phyloP scores from a whole-genome alignment of 2,888 invertebrate genomes.

The Odontocerum albicorne region DNA sequence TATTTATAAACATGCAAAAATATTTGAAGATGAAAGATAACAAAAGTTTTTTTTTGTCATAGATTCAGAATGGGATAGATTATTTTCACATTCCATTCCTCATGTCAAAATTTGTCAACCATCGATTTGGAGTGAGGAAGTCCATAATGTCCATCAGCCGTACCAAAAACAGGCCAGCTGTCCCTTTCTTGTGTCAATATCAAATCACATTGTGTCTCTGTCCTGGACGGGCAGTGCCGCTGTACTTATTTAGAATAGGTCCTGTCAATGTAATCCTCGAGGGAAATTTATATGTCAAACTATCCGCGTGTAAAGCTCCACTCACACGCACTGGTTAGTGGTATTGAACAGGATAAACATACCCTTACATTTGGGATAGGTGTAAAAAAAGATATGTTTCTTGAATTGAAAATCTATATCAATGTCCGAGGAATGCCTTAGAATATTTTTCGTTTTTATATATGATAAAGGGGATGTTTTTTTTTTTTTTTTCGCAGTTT shows the following conservation, averaged over 20 bases:
- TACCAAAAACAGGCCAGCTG: conserved; percentile 14
- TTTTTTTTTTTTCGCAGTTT: too few relatives aligned
- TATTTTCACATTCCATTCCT: conserved; percentile 21
- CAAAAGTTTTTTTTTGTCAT: too few relatives aligned
- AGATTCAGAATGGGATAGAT: too few relatives aligned
- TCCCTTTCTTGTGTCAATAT: conserved; percentile 4
- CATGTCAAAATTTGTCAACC: conserved; percentile 23
- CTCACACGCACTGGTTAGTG: not conserved
- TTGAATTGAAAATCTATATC: too few relatives aligned
- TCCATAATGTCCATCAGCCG: conserved; percentile 30
- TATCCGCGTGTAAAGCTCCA: conserved; percentile 27
- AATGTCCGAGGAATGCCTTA: too few relatives aligned
- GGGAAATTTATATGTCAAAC: conserved; percentile 36
- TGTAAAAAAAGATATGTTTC: too few relatives aligned
- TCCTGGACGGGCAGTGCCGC: conserved; percentile 10
- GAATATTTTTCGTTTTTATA: too few relatives aligned
- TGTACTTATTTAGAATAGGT: conserved; percentile 35
- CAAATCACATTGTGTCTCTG: conserved; percentile 12
- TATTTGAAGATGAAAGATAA: too few relatives aligned
- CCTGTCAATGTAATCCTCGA: conserved; percentile 31
- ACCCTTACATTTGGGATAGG: not conserved
- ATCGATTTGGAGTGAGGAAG: conserved; percentile 19
- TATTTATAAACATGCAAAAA: too few relatives aligned
- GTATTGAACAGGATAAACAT: not conserved
- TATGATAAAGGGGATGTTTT: too few relatives aligned